Conservation (phyloP, 1,140 invertebrate species). For the Leptopilina boulardi region DNA sequence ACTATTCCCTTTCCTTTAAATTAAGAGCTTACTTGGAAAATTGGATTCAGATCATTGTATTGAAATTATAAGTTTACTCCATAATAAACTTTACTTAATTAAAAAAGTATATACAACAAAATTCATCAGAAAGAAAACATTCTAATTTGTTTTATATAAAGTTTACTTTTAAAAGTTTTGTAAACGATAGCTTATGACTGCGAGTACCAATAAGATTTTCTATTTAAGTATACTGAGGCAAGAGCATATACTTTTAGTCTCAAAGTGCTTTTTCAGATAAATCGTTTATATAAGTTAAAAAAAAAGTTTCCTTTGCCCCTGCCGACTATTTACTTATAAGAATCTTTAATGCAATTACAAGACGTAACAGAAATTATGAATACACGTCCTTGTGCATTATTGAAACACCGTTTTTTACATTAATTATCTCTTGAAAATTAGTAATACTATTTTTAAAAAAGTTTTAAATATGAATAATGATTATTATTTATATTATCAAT, state of each 20-base stretch:
- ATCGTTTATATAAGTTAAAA: conserved; percentile 1
- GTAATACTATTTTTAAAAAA: too few relatives aligned
- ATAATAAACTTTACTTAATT: neutral
- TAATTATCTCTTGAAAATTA: neutral
- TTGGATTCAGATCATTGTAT: neutral
- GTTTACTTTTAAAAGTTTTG: conserved; percentile 9
- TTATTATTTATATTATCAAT: too few relatives aligned
- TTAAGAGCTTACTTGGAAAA: neutral
- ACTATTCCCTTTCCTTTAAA: neutral
- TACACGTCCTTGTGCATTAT: neutral
- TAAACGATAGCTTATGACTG: conserved; percentile 6
- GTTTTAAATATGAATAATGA: too few relatives aligned
- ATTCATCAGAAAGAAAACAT: neutral
- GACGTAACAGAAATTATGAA: neutral
- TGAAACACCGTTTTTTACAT: neutral
- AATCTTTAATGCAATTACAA: neutral
- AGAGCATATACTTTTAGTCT: neutral
- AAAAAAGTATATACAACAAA: neutral
- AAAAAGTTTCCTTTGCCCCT: neutral
- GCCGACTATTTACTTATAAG: neutral
- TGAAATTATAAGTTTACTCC: neutral
- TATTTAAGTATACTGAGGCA: conserved; percentile 8
- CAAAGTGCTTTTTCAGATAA: neutral
- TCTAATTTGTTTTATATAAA: conserved; percentile 25
- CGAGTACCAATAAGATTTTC: neutral